These are phyloP conservation scores for Dysdera silvatica DNA, from an alignment of 1,140 invertebrate species.

Conservation along the genomic window DNA sequence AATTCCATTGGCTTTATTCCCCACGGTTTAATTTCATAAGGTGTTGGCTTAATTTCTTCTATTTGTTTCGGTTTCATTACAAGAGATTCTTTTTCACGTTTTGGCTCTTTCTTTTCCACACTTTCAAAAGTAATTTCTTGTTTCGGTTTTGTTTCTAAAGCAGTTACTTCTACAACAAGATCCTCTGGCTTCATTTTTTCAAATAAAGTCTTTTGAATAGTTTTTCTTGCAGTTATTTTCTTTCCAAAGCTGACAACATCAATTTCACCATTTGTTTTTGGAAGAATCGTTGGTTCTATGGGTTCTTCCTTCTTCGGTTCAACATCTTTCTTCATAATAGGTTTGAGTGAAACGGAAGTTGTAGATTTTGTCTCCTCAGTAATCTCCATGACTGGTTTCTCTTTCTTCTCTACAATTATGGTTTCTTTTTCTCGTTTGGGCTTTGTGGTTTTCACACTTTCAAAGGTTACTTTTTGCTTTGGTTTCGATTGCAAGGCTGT, in stretches of 20 bases:
- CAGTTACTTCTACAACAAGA: conserved; percentile 14
- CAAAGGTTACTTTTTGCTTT: conserved; percentile 13
- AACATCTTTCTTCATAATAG: background rate
- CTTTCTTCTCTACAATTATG: no score
- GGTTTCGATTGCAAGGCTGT: conserved; percentile 13
- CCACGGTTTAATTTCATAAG: conserved; percentile 1
- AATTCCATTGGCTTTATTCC: conserved; percentile 1
- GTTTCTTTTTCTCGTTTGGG: no score
- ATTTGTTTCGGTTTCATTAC: conserved; percentile 11
- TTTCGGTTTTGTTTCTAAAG: conserved; percentile 19
- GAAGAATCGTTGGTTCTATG: background rate
- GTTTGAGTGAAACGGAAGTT: background rate
- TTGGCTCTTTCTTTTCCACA: conserved; percentile 1
- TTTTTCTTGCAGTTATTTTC: conserved; percentile 8
- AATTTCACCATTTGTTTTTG: no score
- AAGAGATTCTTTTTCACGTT: background rate
- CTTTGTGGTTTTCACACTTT: no score
- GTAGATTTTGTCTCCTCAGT: no score
- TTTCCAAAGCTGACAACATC: background rate
- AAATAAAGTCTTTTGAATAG: background rate
- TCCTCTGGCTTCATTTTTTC: conserved; percentile 2
- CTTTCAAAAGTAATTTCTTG: conserved; percentile 22
- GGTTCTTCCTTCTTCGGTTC: conserved; percentile 1
- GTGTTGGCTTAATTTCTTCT: conserved; percentile 14
- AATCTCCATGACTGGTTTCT: no score